A percentile compares a stretch with the other conserved stretches of the same genome.
Conservation (phyloP, 2,113 vertebrate species). For the Muntiacus muntjak region DNA sequence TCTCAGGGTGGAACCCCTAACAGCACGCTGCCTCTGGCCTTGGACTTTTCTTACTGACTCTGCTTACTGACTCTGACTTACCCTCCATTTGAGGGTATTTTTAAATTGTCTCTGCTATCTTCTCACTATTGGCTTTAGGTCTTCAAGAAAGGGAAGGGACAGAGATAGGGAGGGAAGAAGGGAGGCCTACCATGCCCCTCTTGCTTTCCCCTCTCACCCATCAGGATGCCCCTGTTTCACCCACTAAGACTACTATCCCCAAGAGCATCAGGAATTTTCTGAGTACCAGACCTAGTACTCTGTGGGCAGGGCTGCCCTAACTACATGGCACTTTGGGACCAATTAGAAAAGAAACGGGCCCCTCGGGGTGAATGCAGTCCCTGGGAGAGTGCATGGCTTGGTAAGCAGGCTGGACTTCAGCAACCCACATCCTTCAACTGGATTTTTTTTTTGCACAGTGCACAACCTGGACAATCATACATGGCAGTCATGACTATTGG, state of each 20-base stretch:
- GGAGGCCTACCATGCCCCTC: background rate
- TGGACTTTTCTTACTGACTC: background rate
- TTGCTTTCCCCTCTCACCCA: background rate
- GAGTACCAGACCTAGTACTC: background rate
- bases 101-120: background rate
- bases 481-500: background rate
- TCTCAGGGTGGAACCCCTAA: background rate
- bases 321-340: background rate
- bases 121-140: background rate
- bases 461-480: background rate
- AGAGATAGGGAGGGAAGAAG: background rate
- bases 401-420: background rate
- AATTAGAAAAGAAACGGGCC: background rate
- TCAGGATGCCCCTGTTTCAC: background rate
- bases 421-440: no score
- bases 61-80: background rate
- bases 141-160: background rate
- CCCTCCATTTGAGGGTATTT: background rate
- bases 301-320: background rate
- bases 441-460: background rate
- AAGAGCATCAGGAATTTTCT: background rate
- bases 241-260: background rate
- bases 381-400: background rate
- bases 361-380: background rate
- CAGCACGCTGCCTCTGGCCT: background rate